Conservation (phyloP, 2,113 vertebrate genomes). For the Mustela lutreola region DNA sequence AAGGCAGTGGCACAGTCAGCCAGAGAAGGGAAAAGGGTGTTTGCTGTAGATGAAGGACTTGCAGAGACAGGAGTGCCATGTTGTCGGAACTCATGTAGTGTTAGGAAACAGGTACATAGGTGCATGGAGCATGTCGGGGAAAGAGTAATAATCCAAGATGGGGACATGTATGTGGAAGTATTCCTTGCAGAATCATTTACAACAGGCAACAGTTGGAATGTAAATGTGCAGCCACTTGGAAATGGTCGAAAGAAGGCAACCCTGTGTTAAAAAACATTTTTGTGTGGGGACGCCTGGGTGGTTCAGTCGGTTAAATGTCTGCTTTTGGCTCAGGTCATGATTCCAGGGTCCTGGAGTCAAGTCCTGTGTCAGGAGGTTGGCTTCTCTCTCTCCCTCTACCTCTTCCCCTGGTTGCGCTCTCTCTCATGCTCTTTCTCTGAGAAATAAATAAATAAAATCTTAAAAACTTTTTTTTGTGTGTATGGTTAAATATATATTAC, state of each 20-base stretch:
- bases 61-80: not conserved
- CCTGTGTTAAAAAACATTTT: not conserved
- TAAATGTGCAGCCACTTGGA: not conserved
- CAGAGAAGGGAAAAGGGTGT: not conserved
- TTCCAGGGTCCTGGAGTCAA: too few species aligned
- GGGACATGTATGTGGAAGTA: not conserved
- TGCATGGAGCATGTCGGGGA: not conserved
- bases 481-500: not conserved
- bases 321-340: too few species aligned
- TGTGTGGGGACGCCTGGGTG: not conserved
- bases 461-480: not conserved
- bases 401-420: too few species aligned
- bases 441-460: too few species aligned
- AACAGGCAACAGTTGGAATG: not conserved
- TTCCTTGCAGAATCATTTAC: constrained; percentile 17
- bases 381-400: too few species aligned
- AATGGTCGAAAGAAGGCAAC: constrained; percentile 40
- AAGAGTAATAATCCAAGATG: not conserved
- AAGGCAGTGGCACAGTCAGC: not conserved
- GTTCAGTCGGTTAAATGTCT: too few species aligned
- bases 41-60: not conserved
- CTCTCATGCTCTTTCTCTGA: too few species aligned
- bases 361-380: too few species aligned
- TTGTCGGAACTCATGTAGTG: not conserved
- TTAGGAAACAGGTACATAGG: not conserved